Percentiles rank a stretch among this genome's conserved stretches.
phyloP scores from a whole-genome alignment of 2,797 vertebrate genomes.

The Thunnus albacares region DNA sequence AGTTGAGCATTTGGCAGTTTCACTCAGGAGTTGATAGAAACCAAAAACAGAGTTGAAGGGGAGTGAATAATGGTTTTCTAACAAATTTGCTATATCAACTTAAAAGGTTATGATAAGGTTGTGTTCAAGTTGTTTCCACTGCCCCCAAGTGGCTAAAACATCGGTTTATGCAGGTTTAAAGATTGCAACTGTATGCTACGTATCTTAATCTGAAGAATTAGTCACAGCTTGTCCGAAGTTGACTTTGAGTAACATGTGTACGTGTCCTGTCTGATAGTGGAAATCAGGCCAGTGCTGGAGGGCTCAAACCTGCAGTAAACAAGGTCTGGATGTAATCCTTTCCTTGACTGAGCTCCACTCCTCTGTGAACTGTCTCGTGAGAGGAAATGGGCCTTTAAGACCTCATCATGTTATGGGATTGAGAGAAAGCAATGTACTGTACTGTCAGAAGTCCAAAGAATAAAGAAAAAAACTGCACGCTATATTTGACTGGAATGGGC shows the following conservation, averaged over 20 bases:
- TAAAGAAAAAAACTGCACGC: neutral
- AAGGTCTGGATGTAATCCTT: neutral
- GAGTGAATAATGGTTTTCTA: too few species aligned
- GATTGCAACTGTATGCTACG: neutral
- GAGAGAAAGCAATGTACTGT: constrained; percentile 5
- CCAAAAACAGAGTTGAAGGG: too few species aligned
- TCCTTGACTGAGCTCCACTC: constrained; percentile 14
- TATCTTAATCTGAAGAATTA: neutral
- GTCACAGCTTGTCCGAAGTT: neutral
- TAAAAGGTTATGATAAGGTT: too few species aligned
- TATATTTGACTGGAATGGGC: constrained; percentile 10
- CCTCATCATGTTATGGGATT: neutral
- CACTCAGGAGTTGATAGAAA: too few species aligned
- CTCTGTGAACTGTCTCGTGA: neutral
- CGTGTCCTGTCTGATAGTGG: neutral
- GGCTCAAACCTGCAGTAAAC: neutral
- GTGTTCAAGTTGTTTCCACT: too few species aligned
- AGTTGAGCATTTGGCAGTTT: too few species aligned
- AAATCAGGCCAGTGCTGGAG: neutral
- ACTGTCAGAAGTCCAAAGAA: neutral
- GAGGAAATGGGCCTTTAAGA: constrained; percentile 23
- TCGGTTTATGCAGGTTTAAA: neutral
- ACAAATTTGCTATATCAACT: too few species aligned
- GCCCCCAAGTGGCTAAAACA: too few species aligned
- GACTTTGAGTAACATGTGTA: neutral